phyloP scores from a whole-genome alignment of 1,140 invertebrate species.

The Zophobas atratus region DNA sequence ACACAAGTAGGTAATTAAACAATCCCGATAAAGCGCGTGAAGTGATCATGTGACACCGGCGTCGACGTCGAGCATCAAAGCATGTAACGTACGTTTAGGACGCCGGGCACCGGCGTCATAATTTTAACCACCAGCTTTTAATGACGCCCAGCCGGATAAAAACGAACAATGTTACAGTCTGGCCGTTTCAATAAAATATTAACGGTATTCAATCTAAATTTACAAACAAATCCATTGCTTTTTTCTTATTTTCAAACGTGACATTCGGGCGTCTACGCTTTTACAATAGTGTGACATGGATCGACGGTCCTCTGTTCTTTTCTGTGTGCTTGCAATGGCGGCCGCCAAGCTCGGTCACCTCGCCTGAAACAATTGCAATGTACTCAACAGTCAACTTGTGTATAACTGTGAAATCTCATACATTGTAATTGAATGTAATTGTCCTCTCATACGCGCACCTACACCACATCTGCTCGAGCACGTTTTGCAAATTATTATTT shows the following conservation, averaged over 20 bases:
- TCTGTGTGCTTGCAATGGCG: slow-evolving; percentile 40
- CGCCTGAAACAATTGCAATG: slow-evolving; percentile 41
- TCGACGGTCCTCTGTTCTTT: slow-evolving; percentile 44
- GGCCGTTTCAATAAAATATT: slow-evolving; percentile 27
- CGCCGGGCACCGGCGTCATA: no score
- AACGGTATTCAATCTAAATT: slow-evolving; percentile 39
- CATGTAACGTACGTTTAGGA: no score
- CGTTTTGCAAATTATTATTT: slow-evolving; percentile 46
- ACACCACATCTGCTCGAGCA: slow-evolving; percentile 47
- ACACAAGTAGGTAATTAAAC: no score
- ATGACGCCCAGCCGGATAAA: background rate
- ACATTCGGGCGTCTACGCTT: slow-evolving; percentile 45
- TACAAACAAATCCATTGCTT: slow-evolving; percentile 26
- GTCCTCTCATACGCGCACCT: slow-evolving; percentile 43
- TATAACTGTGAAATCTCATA: slow-evolving; percentile 52
- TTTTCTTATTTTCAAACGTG: slow-evolving; percentile 40
- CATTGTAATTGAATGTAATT: slow-evolving; percentile 52
- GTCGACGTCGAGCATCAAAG: no score
- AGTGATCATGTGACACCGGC: no score
- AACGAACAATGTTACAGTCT: background rate
- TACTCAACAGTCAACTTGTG: slow-evolving; percentile 26
- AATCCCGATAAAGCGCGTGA: no score
- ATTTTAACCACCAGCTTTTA: background rate
- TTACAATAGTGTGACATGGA: slow-evolving; percentile 43
- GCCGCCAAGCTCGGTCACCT: slow-evolving; percentile 28